phyloP scores from a whole-genome alignment of 2,888 invertebrate genomes.

The Arge pagana region DNA sequence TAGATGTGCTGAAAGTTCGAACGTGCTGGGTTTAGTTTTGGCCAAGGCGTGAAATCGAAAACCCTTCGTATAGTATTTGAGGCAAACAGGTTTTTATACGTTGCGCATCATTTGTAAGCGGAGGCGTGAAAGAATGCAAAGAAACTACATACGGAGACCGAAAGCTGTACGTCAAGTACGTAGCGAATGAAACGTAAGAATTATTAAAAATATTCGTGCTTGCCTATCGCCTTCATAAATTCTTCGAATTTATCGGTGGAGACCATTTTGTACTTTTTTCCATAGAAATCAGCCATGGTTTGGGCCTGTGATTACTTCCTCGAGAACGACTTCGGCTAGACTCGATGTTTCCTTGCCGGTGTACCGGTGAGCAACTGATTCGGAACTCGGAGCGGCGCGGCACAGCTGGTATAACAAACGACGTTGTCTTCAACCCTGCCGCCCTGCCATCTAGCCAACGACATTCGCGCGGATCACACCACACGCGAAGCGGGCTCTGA shows the following conservation, averaged over 20 bases:
- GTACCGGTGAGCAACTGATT: constrained; percentile 19
- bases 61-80: no score
- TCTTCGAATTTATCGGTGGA: constrained; percentile 86
- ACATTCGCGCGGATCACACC: constrained; percentile 7
- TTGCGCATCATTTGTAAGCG: no score
- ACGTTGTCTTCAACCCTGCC: constrained; percentile 14
- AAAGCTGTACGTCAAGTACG: no score
- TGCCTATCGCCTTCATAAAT: constrained; percentile 86
- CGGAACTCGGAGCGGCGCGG: constrained; percentile 4
- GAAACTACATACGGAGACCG: no score
- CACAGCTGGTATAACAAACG: neutral
- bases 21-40: no score
- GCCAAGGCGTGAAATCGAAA: no score
- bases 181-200: no score
- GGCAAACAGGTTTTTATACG: no score
- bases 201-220: no score
- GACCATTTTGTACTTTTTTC: constrained; percentile 81
- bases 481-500: neutral
- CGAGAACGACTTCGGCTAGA: neutral
- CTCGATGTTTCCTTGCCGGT: constrained; percentile 10
- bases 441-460: no score
- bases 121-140: no score
- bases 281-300: constrained; percentile 56
- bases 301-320: constrained; percentile 1
- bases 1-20: no score